Conservation (phyloP, 2,797 vertebrate species). For the Syngnathus acus region DNA sequence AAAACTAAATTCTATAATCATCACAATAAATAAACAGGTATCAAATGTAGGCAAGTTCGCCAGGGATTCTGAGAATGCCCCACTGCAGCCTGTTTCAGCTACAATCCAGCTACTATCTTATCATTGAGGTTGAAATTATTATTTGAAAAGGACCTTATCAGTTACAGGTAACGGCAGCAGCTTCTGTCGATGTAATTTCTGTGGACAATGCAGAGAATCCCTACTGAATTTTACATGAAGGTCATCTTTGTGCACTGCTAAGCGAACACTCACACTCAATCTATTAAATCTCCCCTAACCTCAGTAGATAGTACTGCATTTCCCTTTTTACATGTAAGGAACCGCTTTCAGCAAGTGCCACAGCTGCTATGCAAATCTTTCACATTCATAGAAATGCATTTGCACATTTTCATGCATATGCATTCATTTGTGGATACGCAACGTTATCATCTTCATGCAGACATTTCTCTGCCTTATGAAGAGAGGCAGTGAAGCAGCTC, state of each 20-base stretch:
- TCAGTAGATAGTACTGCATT: neutral
- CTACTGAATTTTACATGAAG: slow-evolving; percentile 2
- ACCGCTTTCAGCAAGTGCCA: slow-evolving; percentile 21
- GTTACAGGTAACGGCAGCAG: neutral
- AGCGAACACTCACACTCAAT: neutral
- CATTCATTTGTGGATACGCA: slow-evolving; percentile 28
- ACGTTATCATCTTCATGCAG: slow-evolving; percentile 44
- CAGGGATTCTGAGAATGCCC: too few species aligned
- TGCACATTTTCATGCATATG: slow-evolving; percentile 17
- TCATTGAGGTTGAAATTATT: neutral
- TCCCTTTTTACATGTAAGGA: neutral
- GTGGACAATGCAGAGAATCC: neutral
- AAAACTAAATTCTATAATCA: too few species aligned
- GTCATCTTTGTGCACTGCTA: neutral
- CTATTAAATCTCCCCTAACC: neutral
- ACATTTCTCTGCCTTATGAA: slow-evolving; percentile 8
- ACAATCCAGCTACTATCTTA: neutral
- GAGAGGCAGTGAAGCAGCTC: slow-evolving; percentile 12
- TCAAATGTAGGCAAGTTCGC: too few species aligned
- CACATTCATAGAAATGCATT: slow-evolving; percentile 7
- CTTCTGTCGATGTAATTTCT: neutral
- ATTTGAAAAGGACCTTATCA: neutral
- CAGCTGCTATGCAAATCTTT: slow-evolving; percentile 27
- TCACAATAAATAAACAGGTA: too few species aligned
- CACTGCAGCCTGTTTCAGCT: too few species aligned